Conservation (phyloP, 1,140 invertebrate species). For the Aphis gossypii region DNA sequence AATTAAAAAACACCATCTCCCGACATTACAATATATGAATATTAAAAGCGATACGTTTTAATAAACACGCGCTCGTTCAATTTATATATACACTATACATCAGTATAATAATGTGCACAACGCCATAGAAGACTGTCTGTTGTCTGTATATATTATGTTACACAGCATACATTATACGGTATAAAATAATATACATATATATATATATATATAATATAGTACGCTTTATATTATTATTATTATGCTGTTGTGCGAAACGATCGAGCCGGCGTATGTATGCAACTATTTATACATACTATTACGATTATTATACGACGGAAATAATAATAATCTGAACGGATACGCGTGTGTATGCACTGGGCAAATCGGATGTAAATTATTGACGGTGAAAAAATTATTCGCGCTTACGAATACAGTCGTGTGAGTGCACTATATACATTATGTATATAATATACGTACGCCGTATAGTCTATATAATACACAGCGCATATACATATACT, state of each 20-base stretch:
- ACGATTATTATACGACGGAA: neutral
- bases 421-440: neutral
- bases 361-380: slow-evolving; percentile 16
- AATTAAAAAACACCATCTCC: neutral
- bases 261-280: neutral
- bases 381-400: neutral
- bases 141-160: no score
- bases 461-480: no score
- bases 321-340: slow-evolving; percentile 9
- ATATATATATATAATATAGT: neutral
- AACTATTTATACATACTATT: neutral
- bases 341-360: neutral
- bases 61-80: slow-evolving; percentile 41
- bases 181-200: neutral
- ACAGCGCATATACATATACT: neutral
- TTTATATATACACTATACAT: neutral
- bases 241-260: neutral
- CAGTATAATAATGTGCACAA: neutral
- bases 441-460: no score
- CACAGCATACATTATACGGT: neutral
- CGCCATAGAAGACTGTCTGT: neutral
- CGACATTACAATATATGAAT: neutral
- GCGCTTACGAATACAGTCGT: neutral
- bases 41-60: slow-evolving; percentile 49
- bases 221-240: neutral